Conservation (phyloP, 1,140 invertebrate species). For the Papilio machaon region DNA sequence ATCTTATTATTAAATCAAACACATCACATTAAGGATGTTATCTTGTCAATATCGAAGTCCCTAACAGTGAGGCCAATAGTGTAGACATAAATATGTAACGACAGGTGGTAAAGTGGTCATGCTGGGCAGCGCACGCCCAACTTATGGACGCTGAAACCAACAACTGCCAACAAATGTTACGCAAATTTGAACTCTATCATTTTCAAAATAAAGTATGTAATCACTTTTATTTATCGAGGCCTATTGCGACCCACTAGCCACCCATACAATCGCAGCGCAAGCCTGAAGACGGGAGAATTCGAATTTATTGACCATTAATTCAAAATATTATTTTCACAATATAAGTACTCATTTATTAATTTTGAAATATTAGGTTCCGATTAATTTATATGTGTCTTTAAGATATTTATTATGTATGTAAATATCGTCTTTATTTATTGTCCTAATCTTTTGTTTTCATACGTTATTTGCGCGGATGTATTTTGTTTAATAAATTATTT, state of each 20-base stretch:
- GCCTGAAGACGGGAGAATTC: slow-evolving; percentile 81
- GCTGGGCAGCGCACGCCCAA: slow-evolving; percentile 77
- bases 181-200: slow-evolving; percentile 66
- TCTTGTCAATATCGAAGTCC: slow-evolving; percentile 83
- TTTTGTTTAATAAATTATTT: slow-evolving; percentile 58
- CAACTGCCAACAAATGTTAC: slow-evolving; percentile 46
- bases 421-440: slow-evolving; percentile 80
- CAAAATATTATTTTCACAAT: slow-evolving; percentile 83
- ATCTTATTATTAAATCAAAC: slow-evolving; percentile 83
- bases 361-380: slow-evolving; percentile 82
- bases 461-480: slow-evolving; percentile 57
- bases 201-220: slow-evolving; percentile 51
- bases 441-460: slow-evolving; percentile 76
- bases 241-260: slow-evolving; percentile 45
- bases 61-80: slow-evolving; percentile 81
- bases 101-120: slow-evolving; percentile 81
- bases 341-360: slow-evolving; percentile 82
- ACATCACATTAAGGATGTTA: slow-evolving; percentile 84
- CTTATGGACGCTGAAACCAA: slow-evolving; percentile 42
- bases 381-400: slow-evolving; percentile 82
- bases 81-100: slow-evolving; percentile 82
- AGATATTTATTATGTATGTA: slow-evolving; percentile 81
- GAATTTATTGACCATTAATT: slow-evolving; percentile 82
- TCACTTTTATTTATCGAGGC: slow-evolving; percentile 38
- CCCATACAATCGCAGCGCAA: slow-evolving; percentile 68